Base-by-base conservation (phyloP, 2,113 vertebrate genomes). In the Ailurus styani region DNA sequence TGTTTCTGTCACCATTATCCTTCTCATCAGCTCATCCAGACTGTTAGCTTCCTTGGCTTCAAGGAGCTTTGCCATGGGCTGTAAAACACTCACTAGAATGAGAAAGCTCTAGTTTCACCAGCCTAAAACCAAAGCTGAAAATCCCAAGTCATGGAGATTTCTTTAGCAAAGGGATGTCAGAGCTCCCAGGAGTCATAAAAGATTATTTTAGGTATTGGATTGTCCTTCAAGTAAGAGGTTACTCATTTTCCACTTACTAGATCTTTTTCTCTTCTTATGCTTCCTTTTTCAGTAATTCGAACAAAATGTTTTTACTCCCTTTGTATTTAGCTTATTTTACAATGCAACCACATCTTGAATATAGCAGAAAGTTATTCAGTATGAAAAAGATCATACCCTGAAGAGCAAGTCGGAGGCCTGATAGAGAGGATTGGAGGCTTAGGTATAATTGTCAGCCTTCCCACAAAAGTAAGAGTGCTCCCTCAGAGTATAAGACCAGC, bases 191-290 rank as follows among this genome's bases (percentile, higher is more conserved):
- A 79, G 29, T 37, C 25, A 0, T 64, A 42, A 68, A 77, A 93
- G 34, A 66, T 68, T 54, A 21, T 57, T 96, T 83, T 84, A 77
- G 40, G 82, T 95, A 70, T 25, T 86, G 27, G 75, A 27, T 87
- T 3, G 34, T 94, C n/a, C 23, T 87, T 94, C 31, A 97, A 77
- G 40, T 85, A 85, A 82, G 40, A 97, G 21, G 6, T 84, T 91
- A 40, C 47, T 78, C 31, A 1, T 81, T 68, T 77, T 70, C 72
- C 60, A 25, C 66, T 93, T 85, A 82, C 13, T 40, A 2, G 57
- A 54, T 52, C 6, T 70, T 55, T 13, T 88, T 54, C 86, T 81
- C 17, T 47, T 27, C 20, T 62, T 72, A 31, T 21, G 14, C 60
- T 66, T 55, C 15, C 45, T 92, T 93, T 88, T 73, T 72, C n/a